Percentiles rank a stretch among this genome's conserved stretches.
phyloP scores from a whole-genome alignment of 2,113 vertebrate species.

The Pavo muticus region DNA sequence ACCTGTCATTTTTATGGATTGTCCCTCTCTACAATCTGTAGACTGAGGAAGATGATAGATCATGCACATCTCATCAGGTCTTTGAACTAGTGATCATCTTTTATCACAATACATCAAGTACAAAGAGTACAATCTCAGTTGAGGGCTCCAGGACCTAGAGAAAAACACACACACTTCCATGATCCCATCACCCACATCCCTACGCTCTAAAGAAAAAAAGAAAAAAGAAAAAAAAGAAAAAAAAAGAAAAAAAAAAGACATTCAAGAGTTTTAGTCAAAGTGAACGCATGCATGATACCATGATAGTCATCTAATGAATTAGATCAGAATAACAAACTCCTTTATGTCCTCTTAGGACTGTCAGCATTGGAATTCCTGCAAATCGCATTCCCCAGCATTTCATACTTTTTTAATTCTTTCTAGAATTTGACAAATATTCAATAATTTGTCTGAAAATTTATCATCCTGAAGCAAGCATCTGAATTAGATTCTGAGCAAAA shows the following conservation, averaged over 20 bases:
- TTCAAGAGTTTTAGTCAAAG: not conserved
- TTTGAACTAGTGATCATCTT: not conserved
- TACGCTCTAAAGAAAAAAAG: too few species aligned
- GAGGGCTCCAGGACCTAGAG: not conserved
- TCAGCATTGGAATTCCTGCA: not conserved
- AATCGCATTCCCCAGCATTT: not conserved
- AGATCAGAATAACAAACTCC: not conserved
- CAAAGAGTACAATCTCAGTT: not conserved
- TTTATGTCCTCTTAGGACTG: not conserved
- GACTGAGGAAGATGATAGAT: not conserved
- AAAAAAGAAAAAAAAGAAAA: too few species aligned
- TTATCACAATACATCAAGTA: not conserved
- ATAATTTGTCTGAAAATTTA: not conserved
- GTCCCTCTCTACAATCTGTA: not conserved
- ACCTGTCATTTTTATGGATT: not conserved
- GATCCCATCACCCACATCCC: not conserved
- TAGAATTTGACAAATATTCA: not conserved
- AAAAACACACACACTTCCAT: not conserved
- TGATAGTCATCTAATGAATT: not conserved
- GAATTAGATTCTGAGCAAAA: not conserved
- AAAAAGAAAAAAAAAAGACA: too few species aligned
- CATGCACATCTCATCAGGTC: not conserved
- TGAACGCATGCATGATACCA: rapidly evolving
- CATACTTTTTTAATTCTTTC: not conserved
- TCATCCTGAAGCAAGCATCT: too few species aligned